Percentiles rank a stretch among this genome's conserved stretches.
Conservation (phyloP, 2,797 vertebrate genomes). For the Ficedula albicollis region DNA sequence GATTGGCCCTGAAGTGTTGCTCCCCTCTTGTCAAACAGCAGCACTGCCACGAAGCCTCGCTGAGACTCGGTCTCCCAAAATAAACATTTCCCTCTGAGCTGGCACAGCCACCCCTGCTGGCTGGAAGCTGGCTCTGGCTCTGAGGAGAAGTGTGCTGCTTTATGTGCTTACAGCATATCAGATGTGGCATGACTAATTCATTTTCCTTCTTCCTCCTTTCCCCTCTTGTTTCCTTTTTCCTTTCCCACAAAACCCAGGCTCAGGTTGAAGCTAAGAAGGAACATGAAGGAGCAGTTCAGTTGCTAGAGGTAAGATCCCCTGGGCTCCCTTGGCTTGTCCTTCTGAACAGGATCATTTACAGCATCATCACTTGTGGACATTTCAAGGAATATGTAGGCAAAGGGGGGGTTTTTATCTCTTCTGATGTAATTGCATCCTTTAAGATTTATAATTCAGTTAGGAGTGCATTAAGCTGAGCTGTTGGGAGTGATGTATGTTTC, state of each 20-base stretch:
- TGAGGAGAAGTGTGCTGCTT: not conserved
- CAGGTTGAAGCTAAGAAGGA: conserved; percentile 99
- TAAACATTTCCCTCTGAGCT: not conserved
- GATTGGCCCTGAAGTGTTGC: too few species aligned
- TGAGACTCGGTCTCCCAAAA: not conserved
- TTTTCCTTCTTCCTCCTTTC: not conserved
- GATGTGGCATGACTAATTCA: not conserved
- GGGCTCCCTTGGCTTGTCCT: not conserved
- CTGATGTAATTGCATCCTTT: not conserved
- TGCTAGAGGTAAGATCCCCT: conserved; percentile 93
- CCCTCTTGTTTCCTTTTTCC: accelerated
- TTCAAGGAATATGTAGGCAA: not conserved
- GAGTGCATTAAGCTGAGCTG: not conserved
- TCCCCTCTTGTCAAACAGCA: not conserved
- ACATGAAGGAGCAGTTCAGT: conserved; percentile 95
- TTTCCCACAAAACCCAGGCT: conserved; percentile 80
- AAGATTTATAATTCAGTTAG: not conserved
- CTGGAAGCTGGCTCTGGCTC: not conserved
- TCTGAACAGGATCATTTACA: not conserved
- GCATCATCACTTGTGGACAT: not conserved
- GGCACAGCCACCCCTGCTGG: not conserved
- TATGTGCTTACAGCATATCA: not conserved
- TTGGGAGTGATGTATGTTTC: not conserved
- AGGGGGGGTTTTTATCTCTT: accelerated
- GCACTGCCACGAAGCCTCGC: not conserved